These are phyloP conservation scores for Pionites leucogaster DNA, from an alignment of 2,113 vertebrate species.

Conservation along the genomic window DNA sequence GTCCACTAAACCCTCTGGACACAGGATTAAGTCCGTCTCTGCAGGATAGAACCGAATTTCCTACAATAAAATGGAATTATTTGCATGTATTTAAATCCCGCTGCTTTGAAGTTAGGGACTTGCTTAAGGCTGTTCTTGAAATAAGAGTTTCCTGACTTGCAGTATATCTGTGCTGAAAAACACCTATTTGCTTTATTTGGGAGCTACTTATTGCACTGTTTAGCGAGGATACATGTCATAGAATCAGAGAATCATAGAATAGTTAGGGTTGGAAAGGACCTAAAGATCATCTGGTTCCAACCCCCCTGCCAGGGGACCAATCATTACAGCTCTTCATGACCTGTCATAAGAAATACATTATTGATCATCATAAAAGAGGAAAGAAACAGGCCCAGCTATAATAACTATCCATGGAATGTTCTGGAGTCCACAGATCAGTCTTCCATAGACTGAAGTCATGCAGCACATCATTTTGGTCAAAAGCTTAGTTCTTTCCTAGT, in stretches of 20 bases:
- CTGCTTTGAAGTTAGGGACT: not conserved
- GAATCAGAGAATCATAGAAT: too few species aligned
- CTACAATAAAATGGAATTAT: not conserved
- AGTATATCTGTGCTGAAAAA: not conserved
- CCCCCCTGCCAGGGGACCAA: not conserved
- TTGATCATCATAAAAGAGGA: not conserved
- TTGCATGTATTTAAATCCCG: not conserved
- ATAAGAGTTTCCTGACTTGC: not conserved
- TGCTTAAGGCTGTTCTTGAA: not conserved
- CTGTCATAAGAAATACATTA: not conserved
- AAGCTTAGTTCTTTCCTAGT: slow-evolving; percentile 14
- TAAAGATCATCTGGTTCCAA: too few species aligned
- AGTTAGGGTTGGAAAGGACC: too few species aligned
- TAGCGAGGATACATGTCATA: not conserved
- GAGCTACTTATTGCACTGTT: not conserved
- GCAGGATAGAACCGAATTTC: not conserved
- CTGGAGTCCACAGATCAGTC: not conserved
- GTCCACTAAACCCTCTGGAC: not conserved
- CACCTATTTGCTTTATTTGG: not conserved
- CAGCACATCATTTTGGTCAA: not conserved
- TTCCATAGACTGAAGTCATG: not conserved
- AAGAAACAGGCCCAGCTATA: not conserved
- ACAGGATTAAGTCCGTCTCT: not conserved
- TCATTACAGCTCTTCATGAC: not conserved
- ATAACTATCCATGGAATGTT: not conserved